Percentiles rank a stretch among this genome's conserved stretches.
These are phyloP conservation scores for Myotis daubentonii DNA, from an alignment of 2,797 vertebrate species.

Conservation along the genomic window DNA sequence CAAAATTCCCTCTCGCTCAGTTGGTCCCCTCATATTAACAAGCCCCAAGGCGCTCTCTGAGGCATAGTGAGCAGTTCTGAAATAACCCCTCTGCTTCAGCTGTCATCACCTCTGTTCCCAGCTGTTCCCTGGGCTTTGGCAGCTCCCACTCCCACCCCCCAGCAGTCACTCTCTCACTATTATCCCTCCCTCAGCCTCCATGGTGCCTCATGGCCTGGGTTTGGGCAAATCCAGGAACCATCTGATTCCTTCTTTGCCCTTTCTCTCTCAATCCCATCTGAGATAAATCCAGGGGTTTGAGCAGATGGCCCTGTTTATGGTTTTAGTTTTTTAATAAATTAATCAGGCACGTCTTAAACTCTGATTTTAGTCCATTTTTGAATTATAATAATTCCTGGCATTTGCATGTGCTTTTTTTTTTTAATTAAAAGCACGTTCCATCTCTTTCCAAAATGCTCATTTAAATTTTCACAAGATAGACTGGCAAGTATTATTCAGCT, in stretches of 20 bases:
- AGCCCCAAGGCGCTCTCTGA: constrained; percentile 43
- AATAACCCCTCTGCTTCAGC: constrained; percentile 65
- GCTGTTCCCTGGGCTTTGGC: constrained; percentile 54
- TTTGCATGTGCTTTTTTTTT: background rate
- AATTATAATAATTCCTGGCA: background rate
- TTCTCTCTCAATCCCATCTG: background rate
- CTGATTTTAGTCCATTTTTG: background rate
- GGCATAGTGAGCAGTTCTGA: constrained; percentile 56
- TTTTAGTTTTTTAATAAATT: constrained; percentile 17
- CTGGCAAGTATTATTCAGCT: background rate
- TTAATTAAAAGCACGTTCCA: background rate
- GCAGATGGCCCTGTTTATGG: background rate
- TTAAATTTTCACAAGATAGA: background rate
- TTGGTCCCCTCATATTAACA: constrained; percentile 46
- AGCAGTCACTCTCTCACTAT: background rate
- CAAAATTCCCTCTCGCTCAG: constrained; percentile 55
- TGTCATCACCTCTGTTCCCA: constrained; percentile 70
- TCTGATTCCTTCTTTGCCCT: background rate
- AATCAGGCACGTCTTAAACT: background rate
- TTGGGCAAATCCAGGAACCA: background rate
- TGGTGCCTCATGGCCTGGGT: background rate
- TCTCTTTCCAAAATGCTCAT: background rate
- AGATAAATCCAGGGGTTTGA: background rate
- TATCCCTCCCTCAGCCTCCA: background rate
- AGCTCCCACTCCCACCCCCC: background rate